Base-by-base conservation (phyloP, 2,797 vertebrate species). In the Chrysocyon brachyurus region DNA sequence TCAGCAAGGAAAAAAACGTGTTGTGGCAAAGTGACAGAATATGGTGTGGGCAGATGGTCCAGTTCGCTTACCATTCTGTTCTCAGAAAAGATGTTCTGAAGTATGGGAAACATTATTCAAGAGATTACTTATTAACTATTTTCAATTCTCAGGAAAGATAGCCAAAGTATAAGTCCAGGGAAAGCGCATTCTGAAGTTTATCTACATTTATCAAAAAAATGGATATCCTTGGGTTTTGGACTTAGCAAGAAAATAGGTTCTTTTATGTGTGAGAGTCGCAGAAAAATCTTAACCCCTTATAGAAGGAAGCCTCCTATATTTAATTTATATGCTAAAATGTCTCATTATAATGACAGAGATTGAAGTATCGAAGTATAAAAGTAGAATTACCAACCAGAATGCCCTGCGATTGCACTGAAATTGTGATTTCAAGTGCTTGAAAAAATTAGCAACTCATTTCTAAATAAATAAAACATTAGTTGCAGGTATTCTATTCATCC, bases 171-270 rank as follows among this genome's bases (percentile, higher is more conserved):
- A 40, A 40, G 28, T 91, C 21, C 54, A 46, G 17, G 54, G 28
- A 70, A 56, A 59, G 63, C 54, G 59, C 40, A 21, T 61, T 61
- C 78, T 86, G 49, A 75, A 75, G 28, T 75, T 49, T 73, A 49
- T 46, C 72, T 83, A 12, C 52, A 16, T 57, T 87, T 94, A 73
- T 66, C 54, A 78, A 90, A 68, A 92, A 92, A 72, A 87, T 59
- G 31, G 24, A 73, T 86, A 49, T 75, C 85, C 21, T 88, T 24
- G 52, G 16, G 10, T 56, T 73, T 75, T 78, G 7, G 87, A 14
- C 22, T 93, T 59, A 70, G 49, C n/a, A 88, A 78, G n/a, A 88
- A 97, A 49, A 57, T 54, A 33, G 31, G 9, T 21, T 84, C 28
- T 57, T 86, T 75, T 91, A 28, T 33, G 68, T 85, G n/a, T 75